Percentiles rank a stretch among this genome's conserved stretches.
These are phyloP conservation scores for Stictonetta naevosa DNA, from an alignment of 2,113 vertebrate genomes.

Conservation along the genomic window DNA sequence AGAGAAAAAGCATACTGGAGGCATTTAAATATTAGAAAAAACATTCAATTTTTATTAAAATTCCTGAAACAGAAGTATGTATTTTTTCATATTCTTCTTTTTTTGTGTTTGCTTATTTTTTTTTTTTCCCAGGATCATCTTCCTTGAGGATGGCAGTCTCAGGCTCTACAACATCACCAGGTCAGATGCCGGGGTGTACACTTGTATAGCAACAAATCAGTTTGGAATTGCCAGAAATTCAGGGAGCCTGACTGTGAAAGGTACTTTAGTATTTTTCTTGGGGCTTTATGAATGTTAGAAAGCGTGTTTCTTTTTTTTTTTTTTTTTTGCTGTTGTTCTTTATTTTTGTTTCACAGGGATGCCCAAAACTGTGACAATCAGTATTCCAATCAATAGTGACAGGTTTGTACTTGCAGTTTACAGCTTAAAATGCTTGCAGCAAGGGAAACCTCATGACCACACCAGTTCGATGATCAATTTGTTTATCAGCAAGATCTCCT, in stretches of 20 bases:
- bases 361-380: not conserved
- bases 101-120: too few relatives aligned
- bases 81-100: not conserved
- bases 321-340: not conserved
- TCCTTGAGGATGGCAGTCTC: constrained; percentile 84
- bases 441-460: not conserved
- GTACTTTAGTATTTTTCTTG: constrained; percentile 66
- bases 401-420: not conserved
- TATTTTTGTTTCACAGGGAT: not conserved
- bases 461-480: not conserved
- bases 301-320: too few relatives aligned
- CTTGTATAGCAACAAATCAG: constrained; percentile 84
- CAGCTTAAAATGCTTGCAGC: not conserved
- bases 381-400: not conserved
- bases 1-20: not conserved
- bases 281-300: not conserved
- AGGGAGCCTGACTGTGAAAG: constrained; percentile 85
- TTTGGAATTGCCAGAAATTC: constrained; percentile 84
- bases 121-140: constrained; percentile 36
- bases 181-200: constrained; percentile 82
- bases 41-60: not conserved
- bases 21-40: not conserved
- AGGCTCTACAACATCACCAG: constrained; percentile 84
- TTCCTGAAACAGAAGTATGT: not conserved
- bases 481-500: not conserved